Conservation (phyloP, 2,888 invertebrate species). For the Pomacea canaliculata region DNA sequence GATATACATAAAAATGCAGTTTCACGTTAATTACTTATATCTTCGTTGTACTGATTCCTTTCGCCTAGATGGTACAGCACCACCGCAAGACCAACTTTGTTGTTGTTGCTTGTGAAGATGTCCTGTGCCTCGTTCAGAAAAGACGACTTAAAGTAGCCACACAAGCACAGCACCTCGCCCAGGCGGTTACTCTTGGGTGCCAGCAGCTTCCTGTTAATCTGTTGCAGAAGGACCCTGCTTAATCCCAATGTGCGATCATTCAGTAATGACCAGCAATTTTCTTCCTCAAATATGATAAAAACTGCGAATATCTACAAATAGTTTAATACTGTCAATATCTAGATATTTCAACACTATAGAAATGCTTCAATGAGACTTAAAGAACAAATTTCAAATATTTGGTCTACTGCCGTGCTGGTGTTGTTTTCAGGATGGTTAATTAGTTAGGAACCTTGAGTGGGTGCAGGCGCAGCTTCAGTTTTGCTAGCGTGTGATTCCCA, state of each 20-base stretch:
- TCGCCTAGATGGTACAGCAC: slow-evolving; percentile 44
- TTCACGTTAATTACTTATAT: slow-evolving; percentile 35
- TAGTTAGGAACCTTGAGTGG: slow-evolving; percentile 40
- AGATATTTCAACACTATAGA: too few species aligned
- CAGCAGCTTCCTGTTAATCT: slow-evolving; percentile 32
- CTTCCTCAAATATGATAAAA: too few species aligned
- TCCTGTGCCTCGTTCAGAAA: slow-evolving; percentile 32
- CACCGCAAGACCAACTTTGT: slow-evolving; percentile 40
- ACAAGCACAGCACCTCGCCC: slow-evolving; percentile 39
- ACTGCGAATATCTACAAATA: too few species aligned
- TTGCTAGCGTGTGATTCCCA: slow-evolving; percentile 76
- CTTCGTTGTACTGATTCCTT: slow-evolving; percentile 42
- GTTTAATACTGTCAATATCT: too few species aligned
- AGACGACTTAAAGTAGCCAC: slow-evolving; percentile 41
- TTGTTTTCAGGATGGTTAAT: too few species aligned
- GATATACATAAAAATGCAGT: too few species aligned
- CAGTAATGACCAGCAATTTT: background rate
- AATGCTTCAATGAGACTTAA: too few species aligned
- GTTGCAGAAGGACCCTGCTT: background rate
- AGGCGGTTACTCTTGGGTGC: slow-evolving; percentile 29
- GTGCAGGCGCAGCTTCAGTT: slow-evolving; percentile 47
- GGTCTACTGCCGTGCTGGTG: too few species aligned
- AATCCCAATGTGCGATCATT: too few species aligned
- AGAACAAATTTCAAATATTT: too few species aligned
- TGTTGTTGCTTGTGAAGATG: slow-evolving; percentile 36